A percentile compares a stretch with the other conserved stretches of the same genome.
Conservation (phyloP, 2,888 invertebrate genomes). For the Tetheella fluctuosa region DNA sequence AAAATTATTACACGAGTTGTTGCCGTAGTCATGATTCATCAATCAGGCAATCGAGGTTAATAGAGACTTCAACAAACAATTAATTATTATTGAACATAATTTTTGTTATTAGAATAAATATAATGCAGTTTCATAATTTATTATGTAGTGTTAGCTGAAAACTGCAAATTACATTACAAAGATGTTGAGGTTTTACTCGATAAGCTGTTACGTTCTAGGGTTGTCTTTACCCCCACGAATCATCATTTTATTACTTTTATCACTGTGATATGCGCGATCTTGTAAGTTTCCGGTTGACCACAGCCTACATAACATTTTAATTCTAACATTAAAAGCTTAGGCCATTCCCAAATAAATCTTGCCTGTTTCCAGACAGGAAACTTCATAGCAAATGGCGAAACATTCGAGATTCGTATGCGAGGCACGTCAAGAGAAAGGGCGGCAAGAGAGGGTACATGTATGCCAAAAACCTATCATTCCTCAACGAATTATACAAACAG, state of each 20-base stretch:
- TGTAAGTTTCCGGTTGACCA: no score
- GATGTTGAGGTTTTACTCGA: no score
- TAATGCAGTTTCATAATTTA: no score
- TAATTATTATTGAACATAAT: no score
- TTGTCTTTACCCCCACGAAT: no score
- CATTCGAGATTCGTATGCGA: conserved; percentile 70
- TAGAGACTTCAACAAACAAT: not conserved
- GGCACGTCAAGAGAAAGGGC: conserved; percentile 52
- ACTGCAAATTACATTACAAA: no score
- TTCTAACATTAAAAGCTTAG: no score
- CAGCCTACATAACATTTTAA: no score
- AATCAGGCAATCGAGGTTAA: not conserved
- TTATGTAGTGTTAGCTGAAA: no score
- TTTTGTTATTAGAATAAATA: not conserved
- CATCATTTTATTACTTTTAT: no score
- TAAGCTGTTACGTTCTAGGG: no score
- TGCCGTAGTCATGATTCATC: not conserved
- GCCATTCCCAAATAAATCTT: not conserved
- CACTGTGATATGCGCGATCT: no score
- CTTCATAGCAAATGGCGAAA: conserved; percentile 74
- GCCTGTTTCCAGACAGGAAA: conserved; percentile 60
- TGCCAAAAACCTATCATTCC: conserved; percentile 62
- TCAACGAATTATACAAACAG: conserved; percentile 54
- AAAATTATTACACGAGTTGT: not conserved
- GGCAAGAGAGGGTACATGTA: conserved; percentile 60